Conservation (phyloP, 2,797 vertebrate genomes). For the Alauda arvensis region DNA sequence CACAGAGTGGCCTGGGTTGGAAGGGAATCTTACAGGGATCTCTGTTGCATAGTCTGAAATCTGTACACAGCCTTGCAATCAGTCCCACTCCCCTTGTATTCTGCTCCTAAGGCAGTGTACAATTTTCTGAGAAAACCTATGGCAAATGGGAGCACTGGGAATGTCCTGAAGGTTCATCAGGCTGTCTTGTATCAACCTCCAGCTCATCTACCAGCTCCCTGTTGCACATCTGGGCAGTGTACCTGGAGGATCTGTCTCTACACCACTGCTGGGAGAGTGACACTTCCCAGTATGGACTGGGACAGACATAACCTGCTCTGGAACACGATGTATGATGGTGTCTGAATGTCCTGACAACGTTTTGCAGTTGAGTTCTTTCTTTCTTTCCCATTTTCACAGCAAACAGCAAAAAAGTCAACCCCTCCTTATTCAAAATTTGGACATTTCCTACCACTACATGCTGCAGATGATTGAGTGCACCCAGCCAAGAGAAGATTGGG, state of each 20-base stretch:
- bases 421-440: background rate
- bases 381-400: background rate
- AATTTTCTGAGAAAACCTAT: background rate
- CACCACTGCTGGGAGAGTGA: background rate
- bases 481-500: background rate
- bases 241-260: background rate
- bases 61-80: background rate
- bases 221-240: background rate
- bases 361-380: background rate
- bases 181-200: background rate
- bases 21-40: background rate
- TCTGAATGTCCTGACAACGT: background rate
- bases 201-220: background rate
- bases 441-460: background rate
- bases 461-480: background rate
- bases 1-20: background rate
- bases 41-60: background rate
- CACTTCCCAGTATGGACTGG: background rate
- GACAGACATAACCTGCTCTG: background rate
- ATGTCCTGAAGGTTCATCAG: background rate
- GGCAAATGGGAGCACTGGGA: background rate
- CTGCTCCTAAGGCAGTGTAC: background rate
- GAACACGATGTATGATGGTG: no score
- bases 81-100: background rate
- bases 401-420: background rate